Conservation (phyloP, 2,113 vertebrate genomes). For the Petroica traversi region DNA sequence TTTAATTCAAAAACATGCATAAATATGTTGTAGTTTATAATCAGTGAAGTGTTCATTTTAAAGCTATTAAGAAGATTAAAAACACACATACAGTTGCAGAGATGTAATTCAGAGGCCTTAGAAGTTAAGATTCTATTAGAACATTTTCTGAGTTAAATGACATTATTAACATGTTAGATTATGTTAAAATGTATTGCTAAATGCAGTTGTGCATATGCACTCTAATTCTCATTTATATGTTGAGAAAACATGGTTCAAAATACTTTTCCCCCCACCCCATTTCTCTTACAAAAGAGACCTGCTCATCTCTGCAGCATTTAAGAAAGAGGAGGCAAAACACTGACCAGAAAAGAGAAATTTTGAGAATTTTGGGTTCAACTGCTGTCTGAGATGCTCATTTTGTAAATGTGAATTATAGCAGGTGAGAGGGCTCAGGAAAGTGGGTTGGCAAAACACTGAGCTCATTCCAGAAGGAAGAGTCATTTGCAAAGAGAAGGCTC, state of each 20-base stretch:
- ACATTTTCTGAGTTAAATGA: background rate
- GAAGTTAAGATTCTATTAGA: background rate
- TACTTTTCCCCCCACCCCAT: accelerated
- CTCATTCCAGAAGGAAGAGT: background rate
- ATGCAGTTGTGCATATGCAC: background rate
- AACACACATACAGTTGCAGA: background rate
- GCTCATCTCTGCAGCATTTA: background rate
- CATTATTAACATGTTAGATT: background rate
- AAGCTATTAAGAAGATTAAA: background rate
- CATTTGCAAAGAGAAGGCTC: background rate
- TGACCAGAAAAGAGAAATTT: background rate
- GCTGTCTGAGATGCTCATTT: background rate
- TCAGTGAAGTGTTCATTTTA: background rate
- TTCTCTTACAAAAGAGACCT: background rate
- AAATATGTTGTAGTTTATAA: background rate
- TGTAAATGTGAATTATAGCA: background rate
- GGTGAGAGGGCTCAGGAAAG: background rate
- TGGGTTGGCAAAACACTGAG: background rate
- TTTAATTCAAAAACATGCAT: background rate
- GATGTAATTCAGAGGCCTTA: background rate
- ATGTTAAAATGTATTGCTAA: background rate
- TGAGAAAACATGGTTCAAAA: background rate
- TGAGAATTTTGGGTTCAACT: background rate
- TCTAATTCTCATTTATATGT: background rate
- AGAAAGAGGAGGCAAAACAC: background rate